phyloP scores from a whole-genome alignment of 1,140 invertebrate genomes.

The Heliconius congener region DNA sequence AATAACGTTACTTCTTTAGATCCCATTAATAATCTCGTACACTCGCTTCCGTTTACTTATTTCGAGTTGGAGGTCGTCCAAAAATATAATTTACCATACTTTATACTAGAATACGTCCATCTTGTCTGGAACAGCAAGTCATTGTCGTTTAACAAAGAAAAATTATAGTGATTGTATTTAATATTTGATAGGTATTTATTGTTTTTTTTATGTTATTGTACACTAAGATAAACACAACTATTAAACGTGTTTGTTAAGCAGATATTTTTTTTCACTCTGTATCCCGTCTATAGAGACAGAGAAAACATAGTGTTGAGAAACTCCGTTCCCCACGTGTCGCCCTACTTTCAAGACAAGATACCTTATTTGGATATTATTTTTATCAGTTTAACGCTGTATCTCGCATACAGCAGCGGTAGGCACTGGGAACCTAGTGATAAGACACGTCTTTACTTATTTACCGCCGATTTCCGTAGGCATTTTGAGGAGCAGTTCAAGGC shows the following conservation, averaged over 20 bases:
- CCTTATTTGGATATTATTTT: no score
- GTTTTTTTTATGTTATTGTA: no score
- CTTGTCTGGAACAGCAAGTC: slow-evolving; percentile 34
- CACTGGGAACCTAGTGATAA: no score
- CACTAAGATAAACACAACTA: no score
- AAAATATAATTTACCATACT: slow-evolving; percentile 29
- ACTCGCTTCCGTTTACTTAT: slow-evolving; percentile 21
- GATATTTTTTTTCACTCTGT: neutral
- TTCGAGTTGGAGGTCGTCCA: slow-evolving; percentile 33
- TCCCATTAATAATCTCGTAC: slow-evolving; percentile 27
- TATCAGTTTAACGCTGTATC: neutral
- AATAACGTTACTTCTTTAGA: neutral
- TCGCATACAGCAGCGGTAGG: no score
- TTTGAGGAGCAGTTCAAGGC: neutral
- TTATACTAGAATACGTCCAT: slow-evolving; percentile 32
- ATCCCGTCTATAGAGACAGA: neutral
- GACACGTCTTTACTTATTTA: neutral
- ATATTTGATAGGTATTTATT: neutral
- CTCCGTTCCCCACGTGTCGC: neutral
- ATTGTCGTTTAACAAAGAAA: slow-evolving; percentile 29
- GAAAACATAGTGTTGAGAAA: neutral
- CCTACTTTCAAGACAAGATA: no score
- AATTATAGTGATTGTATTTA: neutral
- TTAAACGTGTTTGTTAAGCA: no score
- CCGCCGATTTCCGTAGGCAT: neutral